A percentile compares a stretch with the other conserved stretches of the same genome.
Conservation (phyloP, 23 tunicate genomes). For the Ciona savignyi region DNA sequence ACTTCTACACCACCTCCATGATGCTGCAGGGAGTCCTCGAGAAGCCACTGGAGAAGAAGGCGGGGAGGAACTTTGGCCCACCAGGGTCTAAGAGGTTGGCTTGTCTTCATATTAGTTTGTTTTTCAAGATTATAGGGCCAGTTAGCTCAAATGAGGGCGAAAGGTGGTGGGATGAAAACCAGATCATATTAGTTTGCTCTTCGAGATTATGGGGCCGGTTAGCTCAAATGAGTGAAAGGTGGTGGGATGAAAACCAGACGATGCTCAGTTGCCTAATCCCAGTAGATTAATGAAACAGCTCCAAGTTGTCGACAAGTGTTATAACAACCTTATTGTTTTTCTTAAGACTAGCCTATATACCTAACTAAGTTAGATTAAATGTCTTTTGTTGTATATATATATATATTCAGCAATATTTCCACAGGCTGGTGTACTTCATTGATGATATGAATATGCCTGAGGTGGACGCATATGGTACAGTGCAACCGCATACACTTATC, state of each 20-base stretch:
- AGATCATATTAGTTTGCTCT: no score
- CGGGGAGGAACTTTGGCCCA: constrained; percentile 97
- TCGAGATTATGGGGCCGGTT: no score
- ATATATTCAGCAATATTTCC: constrained; percentile 3
- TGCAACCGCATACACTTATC: constrained; percentile 96
- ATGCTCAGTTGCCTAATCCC: no score
- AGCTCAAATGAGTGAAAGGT: no score
- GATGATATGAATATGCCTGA: constrained; percentile 99
- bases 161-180: no score
- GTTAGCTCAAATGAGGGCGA: no score
- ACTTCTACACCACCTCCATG: constrained; percentile 94
- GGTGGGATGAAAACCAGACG: no score
- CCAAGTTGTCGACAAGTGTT: no score
- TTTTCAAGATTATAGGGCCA: no score
- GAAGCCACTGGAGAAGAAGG: constrained; percentile 97
- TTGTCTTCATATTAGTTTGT: background rate
- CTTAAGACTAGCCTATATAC: background rate
- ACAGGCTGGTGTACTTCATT: constrained; percentile 87
- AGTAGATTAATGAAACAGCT: no score
- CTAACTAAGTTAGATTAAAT: background rate
- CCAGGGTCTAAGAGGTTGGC: constrained; percentile 88
- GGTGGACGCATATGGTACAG: constrained; percentile 95
- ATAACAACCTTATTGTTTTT: no score
- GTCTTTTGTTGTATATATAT: background rate
- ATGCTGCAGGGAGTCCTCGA: constrained; percentile 95